Base-by-base conservation (phyloP, 2,113 vertebrate species). In the Brienomyrus brachyistius region DNA sequence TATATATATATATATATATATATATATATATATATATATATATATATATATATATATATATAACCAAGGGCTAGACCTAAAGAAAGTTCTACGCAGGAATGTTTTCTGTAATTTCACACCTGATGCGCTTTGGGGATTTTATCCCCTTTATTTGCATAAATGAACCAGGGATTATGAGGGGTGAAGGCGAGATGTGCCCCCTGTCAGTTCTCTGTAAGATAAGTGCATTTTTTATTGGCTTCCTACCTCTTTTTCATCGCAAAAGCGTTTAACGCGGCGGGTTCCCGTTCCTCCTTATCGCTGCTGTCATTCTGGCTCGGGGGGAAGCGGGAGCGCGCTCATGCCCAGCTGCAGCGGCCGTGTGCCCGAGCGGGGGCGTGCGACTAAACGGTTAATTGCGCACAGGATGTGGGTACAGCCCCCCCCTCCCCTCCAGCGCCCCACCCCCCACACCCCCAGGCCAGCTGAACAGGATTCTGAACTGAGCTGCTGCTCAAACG, bases 391-490 rank as follows among this genome's bases (percentile, higher is more conserved):
- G 23, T 23, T n/a, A 2, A 27, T 9, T 83, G 86, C 82, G 43
- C 47, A 91, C 90, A 93, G 91, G 90, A 90, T 93, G 91, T 90
- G 89, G 88, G 83, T 31, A 84, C 70, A 66, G 48, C 45, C 8
- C 66, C 62, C 85, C 11, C 27, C 11, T 50, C 27, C 3, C 27
- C 5, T 80, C 74, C 35, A 80, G 45, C 21, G 52, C 52, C 52
- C 47, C 23, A 51, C 7, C 50, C n/a, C 6, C 50, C n/a, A n/a
- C n/a, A n/a, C n/a, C n/a, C 48, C 21, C 50, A 51, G 47, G 47
- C 48, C 50, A 51, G 15, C 50, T 35, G 27, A 23, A 54, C 23
- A 51, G 9, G 23, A 19, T 56, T 52, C 31, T 23, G 23, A 31
- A 54, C 9, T 40, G 51, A 7, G 7, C 27, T 87, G 13, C 31